Base-by-base conservation (phyloP, 2,888 invertebrate species). In the Bellardia bayeri region DNA sequence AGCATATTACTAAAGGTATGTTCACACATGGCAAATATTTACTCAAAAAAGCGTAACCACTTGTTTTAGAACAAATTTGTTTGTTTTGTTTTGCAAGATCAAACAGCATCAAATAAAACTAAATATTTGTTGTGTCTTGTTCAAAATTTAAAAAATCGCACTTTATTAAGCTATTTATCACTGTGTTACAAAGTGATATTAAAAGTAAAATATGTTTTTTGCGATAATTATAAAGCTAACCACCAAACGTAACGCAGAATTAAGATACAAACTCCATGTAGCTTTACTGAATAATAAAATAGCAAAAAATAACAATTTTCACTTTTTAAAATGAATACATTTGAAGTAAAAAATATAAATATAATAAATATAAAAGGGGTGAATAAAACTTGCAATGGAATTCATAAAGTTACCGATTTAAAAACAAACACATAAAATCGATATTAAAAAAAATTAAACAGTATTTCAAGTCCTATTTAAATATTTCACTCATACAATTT, bases 271-370 rank as follows among this genome's bases (percentile, higher is more conserved):
- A 42, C 51, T 42, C 51, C 3, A 72, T 54, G 33, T 13, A 8
- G 58, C 33, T 40, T 42, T 16, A 78, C 30, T 37, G 58, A 79
- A 69, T 23, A 69, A 51, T 23, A 79, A 51, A 76, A 64, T 42
- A 49, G 23, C 2, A 6, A 7, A 30, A 72, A 56, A 64, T 9
- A 54, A 61, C 5, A 79, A 64, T 72, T 74, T 82, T 82, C 81
- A 82, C 81, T 82, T 82, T 74, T 45, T 81, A 63, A 11, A 72
- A n/a, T 16, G n/a, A 51, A 69, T 11, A 4, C 37, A 51, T 49
- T 11, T 45, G 13, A 54, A 72, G 13, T 16, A 23, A 64, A 78
- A 37, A 37, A 37, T 37, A 37, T 16, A n/a, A 30, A 13, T 8
- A 23, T 11, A 2, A 37, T 11, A 2, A 37, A 45, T 45, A 68